phyloP scores from a whole-genome alignment of 2,888 invertebrate species.

The Drosophila lacicola region DNA sequence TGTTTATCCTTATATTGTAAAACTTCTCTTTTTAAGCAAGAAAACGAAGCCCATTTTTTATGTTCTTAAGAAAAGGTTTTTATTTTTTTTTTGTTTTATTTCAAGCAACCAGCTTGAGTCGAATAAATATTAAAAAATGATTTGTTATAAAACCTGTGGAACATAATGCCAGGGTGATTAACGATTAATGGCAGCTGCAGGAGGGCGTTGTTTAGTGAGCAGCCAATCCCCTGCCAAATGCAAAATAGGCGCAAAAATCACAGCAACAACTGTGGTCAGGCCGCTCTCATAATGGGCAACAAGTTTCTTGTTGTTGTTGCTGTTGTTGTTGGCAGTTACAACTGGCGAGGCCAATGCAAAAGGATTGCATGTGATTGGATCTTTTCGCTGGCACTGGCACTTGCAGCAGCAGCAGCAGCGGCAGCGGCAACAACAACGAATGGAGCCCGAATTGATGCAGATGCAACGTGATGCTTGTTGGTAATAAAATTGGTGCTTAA shows the following conservation, averaged over 20 bases:
- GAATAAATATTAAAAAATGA: constrained; percentile 34
- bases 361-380: constrained; percentile 80
- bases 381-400: constrained; percentile 46
- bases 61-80: background rate
- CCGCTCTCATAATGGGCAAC: constrained; percentile 72
- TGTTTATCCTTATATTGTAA: no score
- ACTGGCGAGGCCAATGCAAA: constrained; percentile 69
- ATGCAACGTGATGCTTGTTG: constrained; percentile 81
- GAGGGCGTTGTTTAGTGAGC: constrained; percentile 64
- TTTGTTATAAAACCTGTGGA: constrained; percentile 41
- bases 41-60: no score
- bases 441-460: constrained; percentile 68
- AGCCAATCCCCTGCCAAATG: constrained; percentile 72
- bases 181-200: constrained; percentile 77
- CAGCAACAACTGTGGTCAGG: constrained; percentile 46
- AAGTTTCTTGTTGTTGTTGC: constrained; percentile 46
- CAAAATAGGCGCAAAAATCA: constrained; percentile 69
- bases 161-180: constrained; percentile 58
- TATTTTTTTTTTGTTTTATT: background rate
- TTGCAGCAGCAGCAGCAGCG: constrained; percentile 44
- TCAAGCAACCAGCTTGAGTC: constrained; percentile 5
- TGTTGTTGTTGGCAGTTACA: constrained; percentile 50
- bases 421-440: constrained; percentile 40
- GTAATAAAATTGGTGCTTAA: constrained; percentile 84
- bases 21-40: no score